Evolutionary conservation across 2,113 vertebrate genomes (phyloP).

Genomic region (Tragelaphus buxtoni): DNA sequence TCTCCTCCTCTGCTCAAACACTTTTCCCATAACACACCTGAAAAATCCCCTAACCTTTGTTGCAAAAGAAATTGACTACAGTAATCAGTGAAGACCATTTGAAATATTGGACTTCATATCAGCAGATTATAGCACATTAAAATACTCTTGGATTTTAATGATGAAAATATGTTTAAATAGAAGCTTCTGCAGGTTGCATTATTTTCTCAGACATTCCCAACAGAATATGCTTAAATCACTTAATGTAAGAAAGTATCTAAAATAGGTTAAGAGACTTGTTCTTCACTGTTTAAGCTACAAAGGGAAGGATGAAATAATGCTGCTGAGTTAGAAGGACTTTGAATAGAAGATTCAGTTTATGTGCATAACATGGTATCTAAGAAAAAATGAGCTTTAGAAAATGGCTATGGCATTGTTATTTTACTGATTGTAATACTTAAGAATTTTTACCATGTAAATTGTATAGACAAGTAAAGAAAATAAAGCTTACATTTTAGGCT

Average conservation of each 20-base stretch:
- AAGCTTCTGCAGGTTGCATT: constrained; percentile 3
- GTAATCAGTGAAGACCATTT: constrained; percentile 20
- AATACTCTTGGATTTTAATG: constrained; percentile 41
- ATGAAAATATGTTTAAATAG: constrained; percentile 27
- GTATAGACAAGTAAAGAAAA: neutral
- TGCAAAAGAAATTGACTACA: neutral
- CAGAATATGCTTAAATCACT: constrained; percentile 17
- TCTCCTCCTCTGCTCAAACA: constrained; percentile 32
- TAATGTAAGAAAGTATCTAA: neutral
- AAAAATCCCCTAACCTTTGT: constrained; percentile 11
- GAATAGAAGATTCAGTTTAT: neutral
- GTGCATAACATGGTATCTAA: neutral
- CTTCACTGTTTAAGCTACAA: neutral
- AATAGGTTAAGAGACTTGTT: neutral
- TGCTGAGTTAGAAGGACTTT: neutral
- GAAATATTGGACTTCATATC: neutral
- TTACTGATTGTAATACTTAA: neutral
- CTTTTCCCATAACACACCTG: neutral
- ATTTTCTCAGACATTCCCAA: constrained; percentile 16
- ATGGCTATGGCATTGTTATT: neutral
- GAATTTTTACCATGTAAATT: constrained; percentile 8
- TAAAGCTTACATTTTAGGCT: neutral
- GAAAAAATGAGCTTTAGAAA: neutral
- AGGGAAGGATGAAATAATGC: neutral
- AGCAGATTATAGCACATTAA: constrained; percentile 28